phyloP scores from a whole-genome alignment of 2,113 vertebrate species.

The Mystacornis crossleyi region DNA sequence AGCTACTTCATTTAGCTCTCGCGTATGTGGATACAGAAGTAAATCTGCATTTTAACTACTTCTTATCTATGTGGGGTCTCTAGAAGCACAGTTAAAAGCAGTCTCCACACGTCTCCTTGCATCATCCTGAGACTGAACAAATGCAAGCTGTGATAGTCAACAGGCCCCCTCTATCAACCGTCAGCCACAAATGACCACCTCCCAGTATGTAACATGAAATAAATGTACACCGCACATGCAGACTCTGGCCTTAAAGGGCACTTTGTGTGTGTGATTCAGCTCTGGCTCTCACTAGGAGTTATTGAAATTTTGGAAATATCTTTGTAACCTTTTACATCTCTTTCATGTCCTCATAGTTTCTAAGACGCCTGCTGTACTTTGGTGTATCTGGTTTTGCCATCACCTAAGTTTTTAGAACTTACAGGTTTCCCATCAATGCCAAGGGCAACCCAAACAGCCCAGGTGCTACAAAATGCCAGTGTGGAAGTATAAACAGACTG shows the following conservation, averaged over 20 bases:
- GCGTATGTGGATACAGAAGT: not conserved
- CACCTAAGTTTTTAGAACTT: not conserved
- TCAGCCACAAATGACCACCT: not conserved
- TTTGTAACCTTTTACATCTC: not conserved
- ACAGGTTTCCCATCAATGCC: accelerated
- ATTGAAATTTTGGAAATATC: not conserved
- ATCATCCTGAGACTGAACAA: not conserved
- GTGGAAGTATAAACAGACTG: not conserved
- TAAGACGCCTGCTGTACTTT: not conserved
- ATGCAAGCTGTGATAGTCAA: not conserved
- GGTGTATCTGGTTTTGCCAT: not conserved
- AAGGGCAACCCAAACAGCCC: not conserved
- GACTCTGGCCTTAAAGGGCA: not conserved
- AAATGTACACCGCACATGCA: not conserved
- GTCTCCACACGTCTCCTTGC: not conserved
- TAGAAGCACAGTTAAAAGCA: not conserved
- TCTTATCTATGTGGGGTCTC: not conserved
- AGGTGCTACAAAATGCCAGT: not conserved
- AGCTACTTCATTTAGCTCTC: not conserved
- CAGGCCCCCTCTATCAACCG: not conserved
- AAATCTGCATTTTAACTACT: not conserved
- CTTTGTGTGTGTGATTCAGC: not conserved
- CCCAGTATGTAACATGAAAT: not conserved
- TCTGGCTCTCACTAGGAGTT: not conserved
- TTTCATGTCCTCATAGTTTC: not conserved